These are phyloP conservation scores for Lepus townsendii DNA, from an alignment of 2,797 vertebrate genomes.

Conservation along the genomic window DNA sequence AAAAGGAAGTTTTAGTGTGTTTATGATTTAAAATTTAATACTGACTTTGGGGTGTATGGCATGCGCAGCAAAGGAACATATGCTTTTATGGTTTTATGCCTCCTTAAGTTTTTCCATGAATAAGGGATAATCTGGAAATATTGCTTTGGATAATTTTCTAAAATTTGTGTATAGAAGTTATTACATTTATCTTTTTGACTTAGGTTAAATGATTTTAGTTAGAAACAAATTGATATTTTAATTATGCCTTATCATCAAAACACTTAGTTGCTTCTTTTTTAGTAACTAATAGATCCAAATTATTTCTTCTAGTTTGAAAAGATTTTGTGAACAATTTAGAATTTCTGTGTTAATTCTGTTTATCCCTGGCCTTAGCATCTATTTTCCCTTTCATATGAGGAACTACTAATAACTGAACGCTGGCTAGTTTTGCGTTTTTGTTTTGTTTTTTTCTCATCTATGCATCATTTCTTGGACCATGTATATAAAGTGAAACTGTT, in stretches of 20 bases:
- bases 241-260: conserved; percentile 32
- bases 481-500: background rate
- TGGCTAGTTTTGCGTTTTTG: background rate
- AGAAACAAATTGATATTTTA: background rate
- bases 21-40: conserved; percentile 64
- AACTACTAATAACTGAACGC: background rate
- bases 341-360: conserved; percentile 20
- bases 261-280: background rate
- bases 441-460: background rate
- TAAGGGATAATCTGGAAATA: conserved; percentile 32
- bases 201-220: background rate
- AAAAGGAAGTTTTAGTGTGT: conserved; percentile 62
- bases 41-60: background rate
- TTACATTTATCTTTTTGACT: conserved; percentile 15
- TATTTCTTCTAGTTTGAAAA: conserved; percentile 33
- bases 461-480: background rate
- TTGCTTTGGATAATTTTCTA: background rate
- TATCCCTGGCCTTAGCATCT: background rate
- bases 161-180: background rate
- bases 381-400: background rate
- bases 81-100: conserved; percentile 26
- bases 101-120: background rate
- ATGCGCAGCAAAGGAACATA: background rate
- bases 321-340: background rate
- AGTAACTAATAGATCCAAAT: background rate